Percentiles rank a stretch among this genome's conserved stretches.
phyloP scores from a whole-genome alignment of 2,797 vertebrate genomes.

The Neosilurus mollespiculum region DNA sequence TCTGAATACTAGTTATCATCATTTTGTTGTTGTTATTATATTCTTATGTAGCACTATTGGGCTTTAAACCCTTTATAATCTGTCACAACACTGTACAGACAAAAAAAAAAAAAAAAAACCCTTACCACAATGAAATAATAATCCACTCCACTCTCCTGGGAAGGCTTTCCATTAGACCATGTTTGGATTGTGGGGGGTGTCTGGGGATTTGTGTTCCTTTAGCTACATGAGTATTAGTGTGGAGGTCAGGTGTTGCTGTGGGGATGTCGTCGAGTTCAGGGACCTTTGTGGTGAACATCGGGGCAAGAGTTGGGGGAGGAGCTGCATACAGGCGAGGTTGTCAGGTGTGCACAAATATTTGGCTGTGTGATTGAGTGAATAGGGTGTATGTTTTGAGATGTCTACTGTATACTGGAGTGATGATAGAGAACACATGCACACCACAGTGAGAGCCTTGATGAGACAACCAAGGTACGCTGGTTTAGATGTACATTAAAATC shows the following conservation, averaged over 20 bases:
- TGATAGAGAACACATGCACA: neutral
- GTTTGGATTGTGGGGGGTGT: too few relatives aligned
- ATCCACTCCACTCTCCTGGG: too few relatives aligned
- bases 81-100: too few relatives aligned
- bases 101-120: too few relatives aligned
- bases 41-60: neutral
- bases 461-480: neutral
- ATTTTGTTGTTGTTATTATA: too few relatives aligned
- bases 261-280: too few relatives aligned
- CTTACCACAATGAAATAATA: too few relatives aligned
- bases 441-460: neutral
- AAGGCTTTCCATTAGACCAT: too few relatives aligned
- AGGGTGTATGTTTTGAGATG: neutral
- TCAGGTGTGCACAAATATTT: neutral
- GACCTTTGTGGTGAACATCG: too few relatives aligned
- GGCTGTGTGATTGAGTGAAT: neutral
- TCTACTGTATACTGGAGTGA: neutral
- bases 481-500: neutral
- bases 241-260: too few relatives aligned
- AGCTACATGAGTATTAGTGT: neutral
- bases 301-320: neutral
- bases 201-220: neutral
- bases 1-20: too few relatives aligned
- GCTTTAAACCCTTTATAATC: neutral
- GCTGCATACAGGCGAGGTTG: neutral